A percentile compares a stretch with the other conserved stretches of the same genome.
phyloP scores from a whole-genome alignment of 2,113 vertebrate genomes.

The Cairina moschata region DNA sequence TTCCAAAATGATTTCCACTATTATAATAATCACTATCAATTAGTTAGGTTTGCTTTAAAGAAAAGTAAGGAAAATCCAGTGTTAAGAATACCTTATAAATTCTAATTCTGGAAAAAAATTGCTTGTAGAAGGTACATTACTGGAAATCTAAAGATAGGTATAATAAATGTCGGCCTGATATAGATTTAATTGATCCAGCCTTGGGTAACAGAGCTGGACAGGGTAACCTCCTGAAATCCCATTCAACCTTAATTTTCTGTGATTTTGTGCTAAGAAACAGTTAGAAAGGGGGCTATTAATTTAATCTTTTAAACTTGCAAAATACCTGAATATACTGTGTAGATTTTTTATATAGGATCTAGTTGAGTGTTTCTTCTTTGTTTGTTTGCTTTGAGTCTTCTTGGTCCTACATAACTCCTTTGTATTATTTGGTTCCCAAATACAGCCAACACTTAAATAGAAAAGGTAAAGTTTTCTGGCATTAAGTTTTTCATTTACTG shows the following conservation, averaged over 20 bases:
- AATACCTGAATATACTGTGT: background rate
- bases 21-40: background rate
- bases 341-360: background rate
- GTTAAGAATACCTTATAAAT: background rate
- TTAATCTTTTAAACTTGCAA: background rate
- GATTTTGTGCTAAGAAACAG: background rate
- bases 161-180: background rate
- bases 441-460: background rate
- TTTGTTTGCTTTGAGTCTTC: background rate
- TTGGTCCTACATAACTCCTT: background rate
- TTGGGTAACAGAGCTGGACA: background rate
- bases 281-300: background rate
- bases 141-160: background rate
- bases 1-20: background rate
- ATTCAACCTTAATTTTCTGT: background rate
- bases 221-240: background rate
- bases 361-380: background rate
- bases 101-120: background rate
- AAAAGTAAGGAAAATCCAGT: background rate
- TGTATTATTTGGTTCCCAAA: background rate
- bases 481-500: conserved; percentile 31
- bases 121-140: background rate
- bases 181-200: background rate
- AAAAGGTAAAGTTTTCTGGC: conserved; percentile 30
- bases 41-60: background rate